Conservation (phyloP, 1,140 invertebrate genomes). For the Vollenhovia emeryi region DNA sequence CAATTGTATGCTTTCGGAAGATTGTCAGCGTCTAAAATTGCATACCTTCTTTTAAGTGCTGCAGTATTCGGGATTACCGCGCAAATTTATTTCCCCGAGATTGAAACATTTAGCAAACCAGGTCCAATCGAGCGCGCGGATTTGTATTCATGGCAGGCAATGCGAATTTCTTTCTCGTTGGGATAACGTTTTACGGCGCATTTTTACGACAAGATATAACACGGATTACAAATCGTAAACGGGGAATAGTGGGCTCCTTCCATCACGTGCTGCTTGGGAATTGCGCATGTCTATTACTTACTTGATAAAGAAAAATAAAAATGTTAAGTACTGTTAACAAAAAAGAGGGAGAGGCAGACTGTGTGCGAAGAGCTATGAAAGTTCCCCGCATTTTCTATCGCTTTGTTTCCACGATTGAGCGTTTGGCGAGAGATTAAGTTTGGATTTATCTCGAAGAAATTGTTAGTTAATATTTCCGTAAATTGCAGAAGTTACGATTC, state of each 20-base stretch:
- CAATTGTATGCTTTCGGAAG: background rate
- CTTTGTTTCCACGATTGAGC: background rate
- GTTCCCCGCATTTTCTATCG: background rate
- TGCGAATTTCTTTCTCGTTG: conserved; percentile 52
- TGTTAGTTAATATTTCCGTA: background rate
- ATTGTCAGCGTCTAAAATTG: background rate
- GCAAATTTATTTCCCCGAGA: conserved; percentile 16
- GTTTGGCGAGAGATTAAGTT: background rate
- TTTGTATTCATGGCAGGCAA: conserved; percentile 50
- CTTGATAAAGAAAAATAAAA: conserved; percentile 23
- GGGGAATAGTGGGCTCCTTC: conserved; percentile 12
- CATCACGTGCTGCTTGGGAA: conserved; percentile 17
- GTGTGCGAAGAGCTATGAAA: background rate
- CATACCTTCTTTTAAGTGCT: background rate
- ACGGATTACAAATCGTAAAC: conserved; percentile 41
- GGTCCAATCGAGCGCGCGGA: conserved; percentile 18
- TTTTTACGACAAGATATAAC: conserved; percentile 56
- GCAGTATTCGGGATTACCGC: background rate
- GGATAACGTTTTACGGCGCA: conserved; percentile 19
- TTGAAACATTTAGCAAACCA: conserved; percentile 51
- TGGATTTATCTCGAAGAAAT: background rate
- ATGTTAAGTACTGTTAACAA: background rate
- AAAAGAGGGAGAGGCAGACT: background rate
- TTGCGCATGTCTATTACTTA: conserved; percentile 12
- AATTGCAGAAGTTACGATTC: background rate